phyloP scores from a whole-genome alignment of 1,140 invertebrate genomes.

The Brachionus plicatilis region DNA sequence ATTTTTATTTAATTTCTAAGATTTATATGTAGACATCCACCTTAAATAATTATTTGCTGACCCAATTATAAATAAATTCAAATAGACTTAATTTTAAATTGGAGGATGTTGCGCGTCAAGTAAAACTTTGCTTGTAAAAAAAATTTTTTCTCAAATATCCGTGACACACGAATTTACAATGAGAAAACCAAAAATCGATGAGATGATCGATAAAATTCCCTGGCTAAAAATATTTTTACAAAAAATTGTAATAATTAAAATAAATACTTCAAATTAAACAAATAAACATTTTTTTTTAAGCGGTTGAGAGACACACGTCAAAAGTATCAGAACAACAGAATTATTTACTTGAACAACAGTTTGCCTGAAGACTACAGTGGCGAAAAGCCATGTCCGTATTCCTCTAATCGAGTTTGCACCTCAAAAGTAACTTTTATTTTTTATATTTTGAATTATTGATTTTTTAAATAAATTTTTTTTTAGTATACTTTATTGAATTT shows the following conservation, averaged over 20 bases:
- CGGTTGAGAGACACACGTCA: neutral
- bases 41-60: neutral
- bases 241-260: neutral
- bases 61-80: neutral
- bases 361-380: neutral
- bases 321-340: neutral
- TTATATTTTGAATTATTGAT: neutral
- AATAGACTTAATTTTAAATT: neutral
- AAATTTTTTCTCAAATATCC: neutral
- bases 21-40: neutral
- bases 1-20: neutral
- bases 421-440: neutral
- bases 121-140: neutral
- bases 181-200: neutral
- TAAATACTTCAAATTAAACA: neutral
- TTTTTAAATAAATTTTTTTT: conserved; percentile 44
- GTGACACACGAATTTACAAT: neutral
- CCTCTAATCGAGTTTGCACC: neutral
- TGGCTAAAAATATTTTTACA: neutral
- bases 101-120: neutral
- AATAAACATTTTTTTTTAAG: neutral
- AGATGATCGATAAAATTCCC: neutral
- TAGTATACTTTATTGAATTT: conserved; percentile 74
- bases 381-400: neutral
- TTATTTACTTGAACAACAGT: neutral